A percentile compares a stretch with the other conserved stretches of the same genome.
phyloP scores from a whole-genome alignment of 2,888 invertebrate genomes.

The Nineta flava region DNA sequence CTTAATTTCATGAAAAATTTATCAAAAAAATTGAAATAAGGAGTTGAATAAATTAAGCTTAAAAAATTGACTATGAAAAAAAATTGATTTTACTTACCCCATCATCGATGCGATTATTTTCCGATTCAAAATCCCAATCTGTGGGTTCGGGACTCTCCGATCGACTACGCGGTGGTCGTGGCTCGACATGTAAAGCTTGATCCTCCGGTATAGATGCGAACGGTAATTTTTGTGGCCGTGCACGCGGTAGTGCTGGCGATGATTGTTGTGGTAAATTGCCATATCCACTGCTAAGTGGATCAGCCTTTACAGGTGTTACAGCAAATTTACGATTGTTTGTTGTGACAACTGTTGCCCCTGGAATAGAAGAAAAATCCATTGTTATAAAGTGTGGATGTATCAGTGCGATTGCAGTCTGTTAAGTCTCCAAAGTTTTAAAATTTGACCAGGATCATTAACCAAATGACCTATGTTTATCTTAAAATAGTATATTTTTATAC shows the following conservation, averaged over 20 bases:
- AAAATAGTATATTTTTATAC: no score
- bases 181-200: slow-evolving; percentile 24
- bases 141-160: slow-evolving; percentile 24
- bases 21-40: no score
- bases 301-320: slow-evolving; percentile 28
- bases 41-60: no score
- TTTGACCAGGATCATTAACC: no score
- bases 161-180: slow-evolving; percentile 17
- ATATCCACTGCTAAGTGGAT: slow-evolving; percentile 6
- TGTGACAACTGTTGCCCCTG: slow-evolving; percentile 16
- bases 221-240: slow-evolving; percentile 18
- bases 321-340: slow-evolving; percentile 32
- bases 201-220: slow-evolving; percentile 31
- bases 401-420: neutral
- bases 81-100: no score
- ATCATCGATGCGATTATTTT: slow-evolving; percentile 16
- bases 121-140: slow-evolving; percentile 28
- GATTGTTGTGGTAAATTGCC: slow-evolving; percentile 18
- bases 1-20: no score
- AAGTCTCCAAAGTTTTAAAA: no score
- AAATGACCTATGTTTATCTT: no score
- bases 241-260: slow-evolving; percentile 24
- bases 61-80: no score
- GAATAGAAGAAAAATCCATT: slow-evolving; percentile 7
- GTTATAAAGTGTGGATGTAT: neutral